A percentile compares a stretch with the other conserved stretches of the same genome.
Evolutionary conservation across 2,888 invertebrate genomes (phyloP).

Genomic region (Rhamnusium bicolor): DNA sequence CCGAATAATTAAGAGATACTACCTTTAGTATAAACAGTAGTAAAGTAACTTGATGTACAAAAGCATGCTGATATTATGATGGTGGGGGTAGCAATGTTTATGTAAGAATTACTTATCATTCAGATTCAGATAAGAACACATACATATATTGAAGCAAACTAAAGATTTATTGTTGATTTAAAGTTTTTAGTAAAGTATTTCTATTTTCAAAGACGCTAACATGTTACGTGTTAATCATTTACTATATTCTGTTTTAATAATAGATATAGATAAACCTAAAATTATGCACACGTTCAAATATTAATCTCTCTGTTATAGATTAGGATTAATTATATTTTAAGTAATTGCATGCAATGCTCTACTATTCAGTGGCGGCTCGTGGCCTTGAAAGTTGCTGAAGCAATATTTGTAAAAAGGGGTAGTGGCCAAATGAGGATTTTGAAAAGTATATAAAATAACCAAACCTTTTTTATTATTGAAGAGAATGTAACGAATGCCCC

Average conservation of each 20-base stretch:
- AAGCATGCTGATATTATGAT: constrained; percentile 22
- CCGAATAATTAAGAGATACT: neutral
- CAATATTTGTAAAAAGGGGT: no score
- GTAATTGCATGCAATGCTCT: no score
- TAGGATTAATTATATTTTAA: no score
- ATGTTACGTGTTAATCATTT: neutral
- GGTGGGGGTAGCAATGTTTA: constrained; percentile 34
- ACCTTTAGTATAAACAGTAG: constrained; percentile 18
- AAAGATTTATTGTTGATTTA: constrained; percentile 21
- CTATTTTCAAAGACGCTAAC: neutral
- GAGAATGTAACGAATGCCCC: no score
- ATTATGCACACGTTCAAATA: no score
- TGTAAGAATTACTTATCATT: constrained; percentile 44
- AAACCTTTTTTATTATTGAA: no score
- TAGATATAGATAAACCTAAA: no score
- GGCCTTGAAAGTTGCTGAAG: no score
- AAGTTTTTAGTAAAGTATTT: neutral
- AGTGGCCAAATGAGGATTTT: no score
- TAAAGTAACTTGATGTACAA: constrained; percentile 16
- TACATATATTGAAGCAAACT: constrained; percentile 31
- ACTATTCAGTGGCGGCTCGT: no score
- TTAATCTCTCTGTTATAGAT: no score
- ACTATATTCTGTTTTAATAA: neutral
- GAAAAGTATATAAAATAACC: no score
- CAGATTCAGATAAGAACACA: constrained; percentile 37